Evolutionary conservation across 2,888 invertebrate species (phyloP), one percentile per base, ranked within the genome.

Genomic region (Cantharis nigra): DNA sequence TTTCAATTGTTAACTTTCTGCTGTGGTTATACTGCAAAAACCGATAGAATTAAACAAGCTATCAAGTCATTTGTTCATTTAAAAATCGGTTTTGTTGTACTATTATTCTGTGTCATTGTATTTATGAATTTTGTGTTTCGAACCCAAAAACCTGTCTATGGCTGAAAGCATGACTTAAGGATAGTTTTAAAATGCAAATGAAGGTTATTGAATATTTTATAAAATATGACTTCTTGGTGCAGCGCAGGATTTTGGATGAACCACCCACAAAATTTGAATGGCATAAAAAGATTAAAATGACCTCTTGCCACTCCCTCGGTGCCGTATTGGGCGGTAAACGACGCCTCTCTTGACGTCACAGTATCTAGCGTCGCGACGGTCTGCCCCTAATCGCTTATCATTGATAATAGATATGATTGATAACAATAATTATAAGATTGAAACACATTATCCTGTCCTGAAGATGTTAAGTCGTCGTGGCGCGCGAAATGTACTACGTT

Each of bases 261-360:
- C 88, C 87, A 87, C 88, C 88, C 88, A 85, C 85, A 82, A 83
- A 85, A 88, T 89, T 88, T 88, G 88, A 88, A 88, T 88, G 88
- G 88, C 85, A 88, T 88, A 87, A 88, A 88, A 88, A 88, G 88
- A 88, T 88, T 87, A 87, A 88, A 88, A 86, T 88, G 88, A 89
- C 87, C 88, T 86, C 84, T 87, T 85, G 88, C 89, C 89, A 88
- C 89, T 87, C 89, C 89, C 88, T 86, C 85, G 83, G 82, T 84
- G 86, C 85, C 86, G 87, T 85, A 89, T 88, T 88, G 88, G 88
- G 85, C 86, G 85, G 83, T 82, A 83, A 84, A 85, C 81, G 83
- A 85, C 88, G 88, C 89, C 88, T 87, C 87, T 87, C 82, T 82
- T 87, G 88, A 89, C 89, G 89, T 89, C 88, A 87, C 83, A 81